Base-by-base conservation (phyloP, 1,140 invertebrate species). In the Drosophila asahinai region DNA sequence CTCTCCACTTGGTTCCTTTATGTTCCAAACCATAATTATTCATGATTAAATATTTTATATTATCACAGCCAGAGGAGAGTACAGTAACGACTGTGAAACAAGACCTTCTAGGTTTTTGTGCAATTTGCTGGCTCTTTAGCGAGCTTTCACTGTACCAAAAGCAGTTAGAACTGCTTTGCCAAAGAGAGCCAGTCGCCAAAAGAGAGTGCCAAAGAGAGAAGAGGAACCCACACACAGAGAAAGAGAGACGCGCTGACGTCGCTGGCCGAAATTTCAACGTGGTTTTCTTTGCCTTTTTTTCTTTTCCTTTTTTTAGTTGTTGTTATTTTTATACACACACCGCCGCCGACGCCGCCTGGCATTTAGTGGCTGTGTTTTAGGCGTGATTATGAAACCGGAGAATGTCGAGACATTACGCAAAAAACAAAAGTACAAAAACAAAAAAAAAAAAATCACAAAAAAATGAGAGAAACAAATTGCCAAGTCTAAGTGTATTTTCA, bases 221-320 rank as follows among this genome's bases (percentile, higher is more conserved):
- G 33, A 11, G 33, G 33, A 0, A 11, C 33, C 0, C 19, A 19
- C 11, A 36, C 33, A 36, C 33, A 11, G 1, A 38, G 36, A 54
- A 45, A 66, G 67, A 62, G 70, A 63, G 54, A 38, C 33, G 17
- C 43, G 65, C 45, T 40, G 19, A 42, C n/a, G 61, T 67, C 57
- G 63, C 61, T 63, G 76, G 65, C 62, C 42, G 55, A 71, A 77
- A 77, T 74, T 83, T 86, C 75, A 86, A 89, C 83, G 83, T 86
- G 83, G 77, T 86, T 86, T 83, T 71, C 78, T 67, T 59, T 40
- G 60, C 40, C 63, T 57, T 63, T 66, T 25, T 73, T 65, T 73
- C 55, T 63, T 68, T 65, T 62, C 61, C 70, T 71, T 63, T 61
- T 62, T 43, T 49, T 17, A 49, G 55, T 74, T 73, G 54, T 73